phyloP scores from a whole-genome alignment of 2,888 invertebrate genomes.

The Drosophila rubida region DNA sequence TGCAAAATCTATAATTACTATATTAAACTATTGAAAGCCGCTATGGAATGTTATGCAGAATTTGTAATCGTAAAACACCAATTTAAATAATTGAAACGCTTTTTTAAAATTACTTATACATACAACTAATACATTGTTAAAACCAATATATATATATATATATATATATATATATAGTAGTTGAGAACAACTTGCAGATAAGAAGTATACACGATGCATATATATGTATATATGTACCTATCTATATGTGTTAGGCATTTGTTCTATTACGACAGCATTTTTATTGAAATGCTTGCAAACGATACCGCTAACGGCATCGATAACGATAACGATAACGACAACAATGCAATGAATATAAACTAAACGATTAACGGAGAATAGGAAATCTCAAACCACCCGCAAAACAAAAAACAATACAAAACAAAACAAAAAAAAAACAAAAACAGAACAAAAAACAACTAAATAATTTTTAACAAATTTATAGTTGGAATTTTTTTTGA shows the following conservation, averaged over 20 bases:
- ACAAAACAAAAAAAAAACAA: slow-evolving; percentile 21
- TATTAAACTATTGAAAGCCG: slow-evolving; percentile 29
- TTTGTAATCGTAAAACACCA: slow-evolving; percentile 58
- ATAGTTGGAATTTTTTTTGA: slow-evolving; percentile 50
- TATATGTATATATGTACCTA: slow-evolving; percentile 17
- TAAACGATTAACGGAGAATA: slow-evolving; percentile 5
- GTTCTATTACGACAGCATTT: slow-evolving; percentile 58
- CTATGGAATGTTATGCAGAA: slow-evolving; percentile 30
- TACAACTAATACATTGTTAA: slow-evolving; percentile 8
- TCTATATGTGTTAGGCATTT: slow-evolving; percentile 39
- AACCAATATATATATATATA: slow-evolving; percentile 14
- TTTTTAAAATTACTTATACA: slow-evolving; percentile 50
- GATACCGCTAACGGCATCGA: background rate
- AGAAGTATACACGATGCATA: slow-evolving; percentile 28
- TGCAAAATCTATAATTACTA: slow-evolving; percentile 12
- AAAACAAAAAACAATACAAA: background rate
- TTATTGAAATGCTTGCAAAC: slow-evolving; percentile 74
- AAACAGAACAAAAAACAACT: slow-evolving; percentile 22
- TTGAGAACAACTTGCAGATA: slow-evolving; percentile 17
- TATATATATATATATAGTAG: background rate
- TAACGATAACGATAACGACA: background rate
- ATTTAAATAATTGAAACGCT: slow-evolving; percentile 61
- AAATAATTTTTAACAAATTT: slow-evolving; percentile 30
- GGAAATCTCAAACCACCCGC: slow-evolving; percentile 24
- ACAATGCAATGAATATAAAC: background rate